phyloP scores from a whole-genome alignment of 2,888 invertebrate species.

The Amphiduros pacificus region DNA sequence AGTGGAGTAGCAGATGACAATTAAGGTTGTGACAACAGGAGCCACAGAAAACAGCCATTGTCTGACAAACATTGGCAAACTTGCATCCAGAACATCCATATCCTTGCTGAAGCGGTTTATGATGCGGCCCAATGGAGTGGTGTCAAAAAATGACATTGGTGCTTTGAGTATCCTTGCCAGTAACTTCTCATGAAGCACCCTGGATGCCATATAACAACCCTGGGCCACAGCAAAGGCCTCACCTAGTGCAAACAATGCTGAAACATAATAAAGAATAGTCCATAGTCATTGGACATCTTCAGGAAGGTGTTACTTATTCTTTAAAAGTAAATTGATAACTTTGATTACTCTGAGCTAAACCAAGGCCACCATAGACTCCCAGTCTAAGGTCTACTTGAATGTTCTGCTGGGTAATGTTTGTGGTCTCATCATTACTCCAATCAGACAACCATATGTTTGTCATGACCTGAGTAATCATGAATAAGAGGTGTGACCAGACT shows the following conservation, averaged over 20 bases:
- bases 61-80: conserved; percentile 27
- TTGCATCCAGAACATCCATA: conserved; percentile 34
- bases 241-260: conserved; percentile 9
- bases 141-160: conserved; percentile 39
- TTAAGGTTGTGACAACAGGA: conserved; percentile 43
- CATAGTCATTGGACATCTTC: no score
- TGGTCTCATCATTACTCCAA: conserved; percentile 19
- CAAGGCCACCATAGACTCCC: conserved; percentile 53
- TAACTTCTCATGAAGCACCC: conserved; percentile 16
- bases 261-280: neutral
- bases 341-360: conserved; percentile 21
- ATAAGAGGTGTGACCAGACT: conserved; percentile 38
- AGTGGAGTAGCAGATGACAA: conserved; percentile 44
- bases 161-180: conserved; percentile 34
- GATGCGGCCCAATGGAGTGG: conserved; percentile 34
- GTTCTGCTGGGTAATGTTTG: neutral
- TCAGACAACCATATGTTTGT: conserved; percentile 53
- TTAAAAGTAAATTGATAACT: no score
- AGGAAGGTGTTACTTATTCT: no score
- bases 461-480: conserved; percentile 45
- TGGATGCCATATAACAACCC: conserved; percentile 23
- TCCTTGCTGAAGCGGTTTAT: conserved; percentile 30
- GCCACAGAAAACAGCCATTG: conserved; percentile 24
- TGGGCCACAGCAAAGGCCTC: conserved; percentile 21
- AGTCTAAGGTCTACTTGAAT: conserved; percentile 39